These are phyloP conservation scores for Psylliodes chrysocephalus DNA, from an alignment of 2,888 invertebrate genomes.

Conservation along the genomic window DNA sequence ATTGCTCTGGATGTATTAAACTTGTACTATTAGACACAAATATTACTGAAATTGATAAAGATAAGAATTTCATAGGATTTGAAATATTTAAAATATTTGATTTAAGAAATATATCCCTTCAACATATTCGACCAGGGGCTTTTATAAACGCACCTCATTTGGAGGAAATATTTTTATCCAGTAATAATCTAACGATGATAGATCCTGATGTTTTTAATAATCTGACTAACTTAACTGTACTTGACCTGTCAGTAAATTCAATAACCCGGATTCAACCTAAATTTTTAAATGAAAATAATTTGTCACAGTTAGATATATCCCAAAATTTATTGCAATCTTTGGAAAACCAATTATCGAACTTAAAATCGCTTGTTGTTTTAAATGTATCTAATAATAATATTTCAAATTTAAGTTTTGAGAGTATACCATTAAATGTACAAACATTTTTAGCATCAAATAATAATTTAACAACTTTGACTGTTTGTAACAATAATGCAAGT, in stretches of 20 bases:
- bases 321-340: not conserved
- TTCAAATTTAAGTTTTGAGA: not conserved
- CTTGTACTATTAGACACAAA: not conserved
- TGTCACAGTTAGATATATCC: not conserved
- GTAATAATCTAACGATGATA: not conserved
- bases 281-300: not conserved
- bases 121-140: not conserved
- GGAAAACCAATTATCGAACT: not conserved
- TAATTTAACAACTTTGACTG: not conserved
- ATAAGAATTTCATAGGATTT: not conserved
- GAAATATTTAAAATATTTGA: not conserved
- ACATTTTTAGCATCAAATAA: not conserved
- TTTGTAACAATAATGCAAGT: not conserved
- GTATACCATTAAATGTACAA: not conserved
- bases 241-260: not conserved
- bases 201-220: not conserved
- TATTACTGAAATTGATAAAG: not conserved
- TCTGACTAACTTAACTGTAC: not conserved
- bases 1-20: not conserved
- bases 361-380: not conserved
- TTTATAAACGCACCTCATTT: not conserved
- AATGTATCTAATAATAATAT: not conserved
- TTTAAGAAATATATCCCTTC: not conserved
- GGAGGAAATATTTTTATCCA: not conserved
- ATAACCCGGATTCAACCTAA: not conserved